Conservation (phyloP, 2,797 vertebrate species). For the Caiman crocodilus region DNA sequence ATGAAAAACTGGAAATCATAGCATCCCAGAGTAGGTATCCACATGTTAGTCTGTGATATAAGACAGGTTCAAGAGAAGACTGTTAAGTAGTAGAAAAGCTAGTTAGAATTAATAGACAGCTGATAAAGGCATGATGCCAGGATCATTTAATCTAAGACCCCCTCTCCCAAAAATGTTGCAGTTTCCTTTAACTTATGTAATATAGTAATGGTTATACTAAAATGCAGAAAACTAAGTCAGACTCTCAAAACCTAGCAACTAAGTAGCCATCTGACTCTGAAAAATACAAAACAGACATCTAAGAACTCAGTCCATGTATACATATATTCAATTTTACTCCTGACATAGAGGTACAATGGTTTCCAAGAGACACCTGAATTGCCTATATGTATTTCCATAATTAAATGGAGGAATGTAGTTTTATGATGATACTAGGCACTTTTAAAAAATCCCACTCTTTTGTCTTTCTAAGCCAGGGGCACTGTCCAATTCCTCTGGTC, state of each 20-base stretch:
- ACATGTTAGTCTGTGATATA: fast-evolving
- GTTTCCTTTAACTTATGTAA: not conserved
- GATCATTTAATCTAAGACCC: not conserved
- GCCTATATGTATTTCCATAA: not conserved
- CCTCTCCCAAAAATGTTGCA: not conserved
- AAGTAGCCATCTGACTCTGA: not conserved
- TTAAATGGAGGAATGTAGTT: not conserved
- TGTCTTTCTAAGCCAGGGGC: not conserved
- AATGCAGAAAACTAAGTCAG: not conserved
- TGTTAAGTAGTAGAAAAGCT: not conserved
- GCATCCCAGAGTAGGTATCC: not conserved
- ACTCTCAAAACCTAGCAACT: no score
- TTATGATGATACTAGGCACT: not conserved
- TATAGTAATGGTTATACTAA: not conserved
- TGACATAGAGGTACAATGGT: not conserved
- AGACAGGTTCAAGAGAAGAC: not conserved
- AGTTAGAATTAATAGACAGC: fast-evolving
- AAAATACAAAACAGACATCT: not conserved
- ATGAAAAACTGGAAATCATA: not conserved
- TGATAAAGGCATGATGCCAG: not conserved
- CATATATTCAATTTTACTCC: not conserved
- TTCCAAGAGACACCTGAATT: not conserved
- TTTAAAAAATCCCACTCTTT: not conserved
- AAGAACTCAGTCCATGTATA: no score
- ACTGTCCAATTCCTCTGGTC: no score